A percentile compares a stretch with the other conserved stretches of the same genome.
Conservation (phyloP, 2,888 invertebrate genomes). For the Brachynemurus nebulosus region DNA sequence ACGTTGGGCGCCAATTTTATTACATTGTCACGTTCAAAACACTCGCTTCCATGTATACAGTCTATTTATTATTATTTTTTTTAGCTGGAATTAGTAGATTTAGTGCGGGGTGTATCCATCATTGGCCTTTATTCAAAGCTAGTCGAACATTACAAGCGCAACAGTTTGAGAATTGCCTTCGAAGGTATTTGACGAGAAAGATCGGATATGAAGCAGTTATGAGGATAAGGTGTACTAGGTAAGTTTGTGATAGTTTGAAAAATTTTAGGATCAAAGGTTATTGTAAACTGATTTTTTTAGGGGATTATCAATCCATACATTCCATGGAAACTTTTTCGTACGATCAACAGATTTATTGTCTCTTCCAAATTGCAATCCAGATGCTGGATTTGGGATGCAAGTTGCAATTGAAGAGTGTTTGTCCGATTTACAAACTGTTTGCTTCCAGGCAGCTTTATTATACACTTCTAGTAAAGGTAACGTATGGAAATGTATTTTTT, state of each 20-base stretch:
- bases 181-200: conserved; percentile 86
- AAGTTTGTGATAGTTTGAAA: conserved; percentile 10
- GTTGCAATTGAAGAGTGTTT: conserved; percentile 87
- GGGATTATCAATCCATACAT: conserved; percentile 90
- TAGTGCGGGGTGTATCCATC: conserved; percentile 86
- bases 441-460: conserved; percentile 94
- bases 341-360: conserved; percentile 92
- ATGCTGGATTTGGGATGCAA: conserved; percentile 97
- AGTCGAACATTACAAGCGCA: conserved; percentile 56
- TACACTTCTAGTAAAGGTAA: conserved; percentile 89
- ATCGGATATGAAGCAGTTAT: conserved; percentile 99
- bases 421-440: conserved; percentile 72
- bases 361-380: conserved; percentile 94
- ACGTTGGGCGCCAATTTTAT: not conserved
- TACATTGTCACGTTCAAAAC: not conserved
- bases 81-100: conserved; percentile 84
- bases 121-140: conserved; percentile 76
- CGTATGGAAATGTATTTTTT: not conserved
- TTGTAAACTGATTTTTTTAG: conserved; percentile 29
- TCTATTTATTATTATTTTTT: conserved; percentile 13
- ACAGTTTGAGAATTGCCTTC: conserved; percentile 60
- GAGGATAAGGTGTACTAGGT: conserved; percentile 88
- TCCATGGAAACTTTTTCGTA: conserved; percentile 99
- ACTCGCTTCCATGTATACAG: not conserved
- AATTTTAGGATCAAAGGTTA: not conserved